Evolutionary conservation across 2,888 invertebrate genomes (phyloP), one percentile per base, ranked within the genome.

Genomic region (Elegia similella): DNA sequence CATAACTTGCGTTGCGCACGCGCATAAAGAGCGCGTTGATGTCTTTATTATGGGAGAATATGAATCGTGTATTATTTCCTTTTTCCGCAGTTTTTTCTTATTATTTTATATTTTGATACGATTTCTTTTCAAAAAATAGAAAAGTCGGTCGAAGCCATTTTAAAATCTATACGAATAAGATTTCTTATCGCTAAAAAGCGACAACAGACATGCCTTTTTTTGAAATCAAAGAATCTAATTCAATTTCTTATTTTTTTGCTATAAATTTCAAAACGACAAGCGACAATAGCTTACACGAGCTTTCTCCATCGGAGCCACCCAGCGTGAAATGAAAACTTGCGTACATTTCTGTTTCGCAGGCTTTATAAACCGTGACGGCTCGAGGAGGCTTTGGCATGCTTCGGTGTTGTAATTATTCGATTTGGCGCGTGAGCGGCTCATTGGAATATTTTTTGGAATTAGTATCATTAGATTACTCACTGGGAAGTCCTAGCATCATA

Each of bases 301-400:
- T 85, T 83, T 86, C 85, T 84, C 84, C 74, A 72, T 75, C 74
- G 70, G 67, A 86, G 70, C 60, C 82, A 82, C 75, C 77, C 76
- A 82, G 56, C 86, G 86, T 88, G 86, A 86, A 88, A 87, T 85
- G 70, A 77, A 80, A 82, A 78, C 77, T 80, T 78, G 78, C 78
- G 76, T 75, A 77, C 72, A 70, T 60, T 52, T 61, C 55, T 55
- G 62, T 38, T 38, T 38, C 38, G 38, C 38, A 60, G 57, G 59
- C 46, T 59, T 57, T 60, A 56, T 52, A 42, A 58, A 12, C 50
- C 53, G 53, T 54, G 43, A 54, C 53, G 43, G 43, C 43, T 12
- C 30, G 12, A 54, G 29, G 15, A 43, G 30, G 7, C 53, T 42
- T 42, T 10, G 42, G 17, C 42, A 29, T 13, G n/a, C 53, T 56